A percentile compares a stretch with the other conserved stretches of the same genome.
phyloP scores from a whole-genome alignment of 2,113 vertebrate genomes.

The Abramis brama region DNA sequence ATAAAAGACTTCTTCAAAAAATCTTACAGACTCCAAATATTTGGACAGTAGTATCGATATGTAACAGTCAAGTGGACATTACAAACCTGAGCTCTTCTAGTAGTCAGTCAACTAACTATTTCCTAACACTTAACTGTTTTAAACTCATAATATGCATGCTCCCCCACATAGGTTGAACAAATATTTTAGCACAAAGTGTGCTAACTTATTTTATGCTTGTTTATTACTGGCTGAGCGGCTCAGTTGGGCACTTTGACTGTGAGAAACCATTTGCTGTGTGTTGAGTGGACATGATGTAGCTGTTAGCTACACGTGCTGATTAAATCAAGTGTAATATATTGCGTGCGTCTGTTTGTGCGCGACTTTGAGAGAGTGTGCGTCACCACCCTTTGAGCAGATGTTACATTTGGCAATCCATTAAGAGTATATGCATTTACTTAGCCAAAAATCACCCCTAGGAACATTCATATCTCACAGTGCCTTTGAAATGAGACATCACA shows the following conservation, averaged over 20 bases:
- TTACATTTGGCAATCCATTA: constrained; percentile 26
- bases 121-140: neutral
- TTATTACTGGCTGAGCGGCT: neutral
- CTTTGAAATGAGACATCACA: constrained; percentile 37
- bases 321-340: constrained; percentile 38
- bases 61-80: neutral
- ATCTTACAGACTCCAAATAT: neutral
- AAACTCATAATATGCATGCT: neutral
- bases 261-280: constrained; percentile 42
- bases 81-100: too few relatives aligned
- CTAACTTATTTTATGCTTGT: neutral
- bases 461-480: constrained; percentile 3
- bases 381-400: constrained; percentile 39
- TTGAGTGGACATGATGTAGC: constrained; percentile 36
- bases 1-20: neutral
- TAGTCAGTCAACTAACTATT: neutral
- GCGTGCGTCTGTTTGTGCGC: constrained; percentile 20
- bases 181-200: neutral
- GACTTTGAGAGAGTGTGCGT: constrained; percentile 13
- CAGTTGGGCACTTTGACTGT: neutral
- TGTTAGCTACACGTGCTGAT: constrained; percentile 37
- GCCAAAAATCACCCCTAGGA: constrained; percentile 2
- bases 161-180: too few relatives aligned
- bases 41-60: neutral
- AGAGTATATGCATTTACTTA: neutral